Base-by-base conservation (phyloP, 2,113 vertebrate genomes). In the Trichomycterus rosablanca region DNA sequence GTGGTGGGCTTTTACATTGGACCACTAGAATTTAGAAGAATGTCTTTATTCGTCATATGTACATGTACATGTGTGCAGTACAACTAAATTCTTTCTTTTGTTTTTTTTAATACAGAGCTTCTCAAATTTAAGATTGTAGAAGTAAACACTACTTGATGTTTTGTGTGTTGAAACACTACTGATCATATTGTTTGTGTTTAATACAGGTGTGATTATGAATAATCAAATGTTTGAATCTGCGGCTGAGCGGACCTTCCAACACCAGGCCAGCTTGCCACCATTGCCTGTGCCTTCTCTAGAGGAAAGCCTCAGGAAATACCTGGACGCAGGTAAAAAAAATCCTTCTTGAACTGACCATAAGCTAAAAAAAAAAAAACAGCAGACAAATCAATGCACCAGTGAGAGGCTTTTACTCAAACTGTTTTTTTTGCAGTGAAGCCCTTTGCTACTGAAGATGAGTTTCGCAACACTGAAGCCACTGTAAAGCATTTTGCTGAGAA, bases 241-340 rank as follows among this genome's bases (percentile, higher is more conserved):
- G 3, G 80, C 83, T 12, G 93, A 96, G 76, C 71, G 78, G 63
- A 99, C 95, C 0, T 99, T 99, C 73, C 91, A 96, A 78, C 88
- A 93, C 68, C 95, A 99, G 68, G 79, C 72, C 59, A 86, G 81
- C 20, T 86, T 99, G 63, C 94, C 96, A 15, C 67, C 92, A 0
- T 67, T 98, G 53, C 96, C 95, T 0, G 88, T 98, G 5, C 94
- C 96, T 9, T 54, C 82, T 3, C 87, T 99, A 18, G 86, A 89
- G 62, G 89, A 84, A 32, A 93, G 90, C 55, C 80, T 99, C 20
- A 79, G 74, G 23, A 97, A 96, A 76, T 99, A 99, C 66, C 85
- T 97, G 46, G 87, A 95, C 20, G 74, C 94, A 86, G 96, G 96
- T 97, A 80, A 62, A 55, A n/a, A n/a, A n/a, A n/a, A n/a, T n/a